Base-by-base conservation (phyloP, 64 coral and sea anemone species). In the Stylophora pistillata region DNA sequence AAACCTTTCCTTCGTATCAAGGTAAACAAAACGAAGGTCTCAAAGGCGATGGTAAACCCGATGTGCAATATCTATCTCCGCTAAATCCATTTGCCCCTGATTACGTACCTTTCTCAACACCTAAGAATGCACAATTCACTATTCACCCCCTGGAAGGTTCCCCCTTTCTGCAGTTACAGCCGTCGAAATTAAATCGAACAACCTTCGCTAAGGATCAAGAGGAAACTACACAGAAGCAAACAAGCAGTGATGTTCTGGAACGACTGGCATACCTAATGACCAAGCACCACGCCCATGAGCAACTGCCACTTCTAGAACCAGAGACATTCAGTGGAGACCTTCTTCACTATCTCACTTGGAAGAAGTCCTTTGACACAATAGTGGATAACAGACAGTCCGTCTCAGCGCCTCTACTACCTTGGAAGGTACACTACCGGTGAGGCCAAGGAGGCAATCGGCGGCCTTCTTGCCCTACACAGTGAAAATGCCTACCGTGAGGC, bases 371-470 rank as follows among this genome's bases (percentile, higher is more conserved):
- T 23, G 78, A 90, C 14, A 54, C 89, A 11, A 83, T 83, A 26
- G 55, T 90, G 11, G 82, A 92, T 27, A 54, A 86, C 90, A 0
- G 69, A 78, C 31, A 76, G 74, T 13, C 30, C 82, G 1, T 74
- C 28, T n/a, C 71, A 91, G 52, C 72, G 62, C 27, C 37, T 91
- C 31, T 91, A 91, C 25, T 86, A 91, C n/a, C 59, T 91, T n/a
- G 62, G 72, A 78, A 85, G 53, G 54, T 91, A 91, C 60, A 91
- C 79, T 1, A 71, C 90, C 6, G 59, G 90, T 4, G 73, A 91
- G 70, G 72, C 90, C 34, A 86, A 86, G 9, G 90, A 91, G 78
- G 34, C 90, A 56, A 94, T 94, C 18, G 56, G 74, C 13, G 93
- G 93, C 6, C 47, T 73, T 58, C 61, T 94, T 23, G 34, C 76